phyloP scores from a whole-genome alignment of 2,888 invertebrate genomes.

The Loripinus fragilis region DNA sequence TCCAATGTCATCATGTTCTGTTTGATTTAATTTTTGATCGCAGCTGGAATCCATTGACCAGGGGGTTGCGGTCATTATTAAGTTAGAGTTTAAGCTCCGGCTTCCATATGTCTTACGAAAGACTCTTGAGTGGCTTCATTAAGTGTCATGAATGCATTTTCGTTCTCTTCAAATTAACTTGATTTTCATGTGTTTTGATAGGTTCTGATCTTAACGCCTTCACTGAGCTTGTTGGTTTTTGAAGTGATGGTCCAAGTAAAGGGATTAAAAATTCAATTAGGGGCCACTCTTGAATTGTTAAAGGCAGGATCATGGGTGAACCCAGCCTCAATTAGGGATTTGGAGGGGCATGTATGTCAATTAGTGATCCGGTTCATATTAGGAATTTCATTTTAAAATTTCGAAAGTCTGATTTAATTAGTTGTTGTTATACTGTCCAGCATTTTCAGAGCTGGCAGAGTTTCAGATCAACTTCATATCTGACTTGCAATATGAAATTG shows the following conservation, averaged over 20 bases:
- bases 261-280: slow-evolving; percentile 10
- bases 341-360: not conserved
- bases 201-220: not conserved
- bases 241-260: not conserved
- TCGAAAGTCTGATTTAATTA: too few species aligned
- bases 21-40: slow-evolving; percentile 18
- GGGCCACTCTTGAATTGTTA: not conserved
- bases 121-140: not conserved
- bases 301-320: not conserved
- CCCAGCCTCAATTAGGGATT: not conserved
- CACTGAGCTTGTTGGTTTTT: not conserved
- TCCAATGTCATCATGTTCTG: slow-evolving; percentile 10
- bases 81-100: not conserved
- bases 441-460: too few species aligned
- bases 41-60: slow-evolving; percentile 5
- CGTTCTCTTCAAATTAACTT: not conserved
- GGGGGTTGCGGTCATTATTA: slow-evolving; percentile 9
- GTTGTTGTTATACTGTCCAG: too few species aligned
- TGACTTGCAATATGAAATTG: too few species aligned
- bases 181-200: slow-evolving; percentile 8
- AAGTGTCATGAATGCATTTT: not conserved
- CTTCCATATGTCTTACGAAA: slow-evolving; percentile 19
- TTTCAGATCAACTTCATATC: too few species aligned
- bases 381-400: too few species aligned
- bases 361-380: not conserved